These are phyloP conservation scores for Epizoanthus scotinus DNA, from an alignment of 92 coral and sea anemone genomes.

Conservation along the genomic window DNA sequence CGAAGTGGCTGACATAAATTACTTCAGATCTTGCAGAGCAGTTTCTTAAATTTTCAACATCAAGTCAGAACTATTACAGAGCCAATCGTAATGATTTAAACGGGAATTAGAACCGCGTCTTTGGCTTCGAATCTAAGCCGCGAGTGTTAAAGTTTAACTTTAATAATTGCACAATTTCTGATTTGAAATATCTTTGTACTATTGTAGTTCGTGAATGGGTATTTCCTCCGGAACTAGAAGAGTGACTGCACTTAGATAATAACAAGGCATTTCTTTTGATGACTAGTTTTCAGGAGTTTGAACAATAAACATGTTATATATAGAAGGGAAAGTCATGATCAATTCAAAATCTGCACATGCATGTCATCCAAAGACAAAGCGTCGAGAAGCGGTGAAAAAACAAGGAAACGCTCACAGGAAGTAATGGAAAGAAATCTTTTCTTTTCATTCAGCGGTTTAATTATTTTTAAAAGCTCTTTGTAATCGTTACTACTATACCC, in stretches of 20 bases:
- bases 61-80: too few relatives aligned
- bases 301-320: background rate
- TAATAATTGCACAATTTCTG: constrained; percentile 6
- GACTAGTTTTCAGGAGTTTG: background rate
- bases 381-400: too few relatives aligned
- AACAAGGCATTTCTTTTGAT: background rate
- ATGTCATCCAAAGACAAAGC: too few relatives aligned
- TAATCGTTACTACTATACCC: too few relatives aligned
- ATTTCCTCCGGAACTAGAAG: background rate
- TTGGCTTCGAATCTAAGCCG: background rate
- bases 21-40: background rate
- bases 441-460: too few relatives aligned
- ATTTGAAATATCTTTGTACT: background rate
- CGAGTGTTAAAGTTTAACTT: background rate
- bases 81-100: too few relatives aligned
- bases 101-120: too few relatives aligned
- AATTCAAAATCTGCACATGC: background rate
- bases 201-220: too few relatives aligned
- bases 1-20: background rate
- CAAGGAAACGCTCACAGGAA: too few relatives aligned
- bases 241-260: background rate
- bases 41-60: constrained; percentile 2
- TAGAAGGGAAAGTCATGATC: background rate
- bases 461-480: too few relatives aligned
- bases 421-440: too few relatives aligned